Conservation (phyloP, 2,888 invertebrate species). For the Microctonus hyperodae region DNA sequence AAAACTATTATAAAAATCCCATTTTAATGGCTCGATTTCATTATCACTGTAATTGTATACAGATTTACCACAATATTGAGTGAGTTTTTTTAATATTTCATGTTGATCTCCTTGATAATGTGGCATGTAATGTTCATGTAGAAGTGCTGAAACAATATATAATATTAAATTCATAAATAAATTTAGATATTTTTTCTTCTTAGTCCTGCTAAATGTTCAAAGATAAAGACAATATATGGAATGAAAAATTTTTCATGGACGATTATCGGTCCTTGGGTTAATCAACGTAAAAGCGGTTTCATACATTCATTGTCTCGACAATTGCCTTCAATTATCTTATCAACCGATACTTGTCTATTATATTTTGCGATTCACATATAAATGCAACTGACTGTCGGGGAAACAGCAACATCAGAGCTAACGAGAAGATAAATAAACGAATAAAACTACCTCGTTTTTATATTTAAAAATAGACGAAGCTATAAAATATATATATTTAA, state of each 20-base stretch:
- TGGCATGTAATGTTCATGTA: slow-evolving; percentile 69
- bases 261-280: slow-evolving; percentile 20
- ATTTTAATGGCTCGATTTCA: slow-evolving; percentile 71
- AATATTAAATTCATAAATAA: not conserved
- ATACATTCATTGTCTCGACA: slow-evolving; percentile 37
- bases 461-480: not conserved
- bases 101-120: slow-evolving; percentile 67
- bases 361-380: slow-evolving; percentile 31
- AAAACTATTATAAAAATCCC: slow-evolving; percentile 92
- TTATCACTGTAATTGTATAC: slow-evolving; percentile 71
- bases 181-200: not conserved
- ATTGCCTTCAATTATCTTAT: slow-evolving; percentile 58
- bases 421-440: too few species aligned
- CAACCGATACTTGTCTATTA: slow-evolving; percentile 53
- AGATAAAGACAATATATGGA: slow-evolving; percentile 5
- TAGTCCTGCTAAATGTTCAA: not conserved
- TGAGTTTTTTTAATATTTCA: slow-evolving; percentile 70
- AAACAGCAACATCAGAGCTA: too few species aligned
- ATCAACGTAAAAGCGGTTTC: slow-evolving; percentile 29
- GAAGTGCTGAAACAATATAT: slow-evolving; percentile 66
- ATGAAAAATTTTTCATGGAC: slow-evolving; percentile 14
- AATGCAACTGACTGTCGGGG: too few species aligned
- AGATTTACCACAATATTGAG: slow-evolving; percentile 78
- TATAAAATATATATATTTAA: not conserved
- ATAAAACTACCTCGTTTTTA: too few species aligned